Evolutionary conservation across 1,140 invertebrate species (phyloP), one percentile per base, ranked within the genome.

Genomic region (Meloidogyne hapla): DNA sequence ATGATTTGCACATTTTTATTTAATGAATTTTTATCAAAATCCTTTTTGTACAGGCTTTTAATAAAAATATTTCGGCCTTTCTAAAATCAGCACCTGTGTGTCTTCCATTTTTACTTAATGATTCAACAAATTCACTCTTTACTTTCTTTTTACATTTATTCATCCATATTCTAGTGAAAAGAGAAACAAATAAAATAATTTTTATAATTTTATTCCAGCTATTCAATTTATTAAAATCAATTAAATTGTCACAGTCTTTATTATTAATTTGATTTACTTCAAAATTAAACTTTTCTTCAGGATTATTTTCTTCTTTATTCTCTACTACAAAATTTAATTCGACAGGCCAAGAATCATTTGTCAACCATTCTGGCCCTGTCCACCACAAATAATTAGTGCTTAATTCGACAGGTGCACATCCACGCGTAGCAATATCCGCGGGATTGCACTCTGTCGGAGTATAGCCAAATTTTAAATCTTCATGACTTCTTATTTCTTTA

Each of bases 381-480:
- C 73, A 74, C 73, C 73, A 74, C n/a, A 74, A 45, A 10, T 8
- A 12, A 42, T 42, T 42, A 12, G 40, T 42, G 40, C 40, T 42
- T 42, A 42, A 12, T 13, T 42, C 40, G 1, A 42, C 40, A 12
- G 40, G 40, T 42, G 79, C 26, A 26, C 69, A 76, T 33, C 79
- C 79, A 13, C 79, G 68, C 21, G 40, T 74, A 1, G 26, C 33
- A 15, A 77, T 25, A 28, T 80, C 79, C 4, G 79, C 79, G 9
- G 79, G 79, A 38, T 69, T 69, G 12, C 28, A 18, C 10, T 68
- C 66, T 68, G 66, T 68, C 4, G 66, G 21, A 1, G 26, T 68
- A 21, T 68, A 68, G 4, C 66, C 45, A 23, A 68, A 26, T 9
- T 68, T n/a, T 6, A 68, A n/a, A 3, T 21, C 66, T 1, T 5